These are phyloP conservation scores for Oryzias melastigma DNA, from an alignment of 2,113 vertebrate species.

Conservation along the genomic window DNA sequence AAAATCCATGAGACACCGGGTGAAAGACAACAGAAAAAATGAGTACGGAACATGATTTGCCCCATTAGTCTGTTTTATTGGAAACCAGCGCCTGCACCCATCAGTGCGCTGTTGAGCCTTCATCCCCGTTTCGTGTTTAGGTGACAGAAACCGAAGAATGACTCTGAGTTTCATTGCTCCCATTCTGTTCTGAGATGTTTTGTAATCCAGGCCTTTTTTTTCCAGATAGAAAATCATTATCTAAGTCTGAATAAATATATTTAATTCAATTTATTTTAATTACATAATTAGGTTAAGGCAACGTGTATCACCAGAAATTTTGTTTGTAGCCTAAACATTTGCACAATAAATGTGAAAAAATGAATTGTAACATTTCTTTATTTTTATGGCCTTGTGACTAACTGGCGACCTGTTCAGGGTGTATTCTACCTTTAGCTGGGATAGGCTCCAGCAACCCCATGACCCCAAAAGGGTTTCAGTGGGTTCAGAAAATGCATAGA, in stretches of 20 bases:
- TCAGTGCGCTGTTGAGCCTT: slow-evolving; percentile 52
- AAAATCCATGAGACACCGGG: too few species aligned
- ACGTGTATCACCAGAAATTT: neutral
- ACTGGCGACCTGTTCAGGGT: too few species aligned
- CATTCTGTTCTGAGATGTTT: slow-evolving; percentile 14
- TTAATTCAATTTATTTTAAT: neutral
- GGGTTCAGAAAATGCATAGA: too few species aligned
- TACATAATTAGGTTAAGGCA: neutral
- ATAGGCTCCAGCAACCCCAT: too few species aligned
- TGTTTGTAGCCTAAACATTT: too few species aligned
- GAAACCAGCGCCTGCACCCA: neutral
- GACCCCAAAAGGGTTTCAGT: too few species aligned
- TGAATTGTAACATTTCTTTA: neutral
- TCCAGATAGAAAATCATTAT: neutral
- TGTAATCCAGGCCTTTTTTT: neutral
- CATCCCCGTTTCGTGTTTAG: slow-evolving; percentile 57
- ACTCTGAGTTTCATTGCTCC: slow-evolving; percentile 13
- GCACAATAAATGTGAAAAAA: neutral
- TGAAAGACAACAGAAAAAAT: too few species aligned
- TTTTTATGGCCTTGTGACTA: too few species aligned
- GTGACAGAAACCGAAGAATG: slow-evolving; percentile 48
- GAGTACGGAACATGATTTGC: slow-evolving; percentile 19
- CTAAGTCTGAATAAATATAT: slow-evolving; percentile 26
- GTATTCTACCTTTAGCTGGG: too few species aligned
- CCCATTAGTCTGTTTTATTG: slow-evolving; percentile 25